A percentile compares a stretch with the other conserved stretches of the same genome.
Evolutionary conservation across 2,797 vertebrate species (phyloP).

Genomic region (Coreius guichenoti): DNA sequence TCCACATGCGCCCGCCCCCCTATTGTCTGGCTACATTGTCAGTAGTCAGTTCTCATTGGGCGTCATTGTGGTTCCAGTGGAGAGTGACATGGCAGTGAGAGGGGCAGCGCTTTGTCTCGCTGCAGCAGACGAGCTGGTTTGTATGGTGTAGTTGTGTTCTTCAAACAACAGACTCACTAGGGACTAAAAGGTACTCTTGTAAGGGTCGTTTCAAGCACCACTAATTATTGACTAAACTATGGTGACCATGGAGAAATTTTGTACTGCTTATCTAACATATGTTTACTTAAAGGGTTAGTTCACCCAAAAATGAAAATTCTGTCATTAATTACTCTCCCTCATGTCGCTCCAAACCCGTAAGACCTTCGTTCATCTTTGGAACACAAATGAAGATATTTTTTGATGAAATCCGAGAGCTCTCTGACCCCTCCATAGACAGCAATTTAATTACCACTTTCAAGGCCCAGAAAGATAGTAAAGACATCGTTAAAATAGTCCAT

Average conservation of each 20-base stretch:
- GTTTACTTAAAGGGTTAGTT: not conserved
- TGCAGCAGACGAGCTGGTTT: constrained; percentile 9
- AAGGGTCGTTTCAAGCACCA: not conserved
- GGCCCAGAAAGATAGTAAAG: too few relatives aligned
- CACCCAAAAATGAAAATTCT: too few relatives aligned
- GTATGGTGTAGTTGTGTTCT: constrained; percentile 22
- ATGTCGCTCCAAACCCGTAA: too few relatives aligned
- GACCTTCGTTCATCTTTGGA: too few relatives aligned
- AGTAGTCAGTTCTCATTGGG: constrained; percentile 57
- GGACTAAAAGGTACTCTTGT: constrained; percentile 2
- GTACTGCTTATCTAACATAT: not conserved
- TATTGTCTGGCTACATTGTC: constrained; percentile 56
- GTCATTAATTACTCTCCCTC: too few relatives aligned
- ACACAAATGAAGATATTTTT: too few relatives aligned
- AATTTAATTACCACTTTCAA: too few relatives aligned
- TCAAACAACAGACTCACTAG: constrained; percentile 44
- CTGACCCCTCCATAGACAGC: too few relatives aligned
- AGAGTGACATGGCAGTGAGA: constrained; percentile 53
- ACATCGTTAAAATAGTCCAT: too few relatives aligned
- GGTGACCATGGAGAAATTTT: not conserved
- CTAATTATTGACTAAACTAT: not conserved
- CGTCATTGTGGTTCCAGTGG: constrained; percentile 46
- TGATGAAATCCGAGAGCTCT: too few relatives aligned
- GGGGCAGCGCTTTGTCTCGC: constrained; percentile 1
- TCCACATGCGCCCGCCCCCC: constrained; percentile 4